Evolutionary conservation across 2,888 invertebrate genomes (phyloP).

Genomic region (Andricus curvator): DNA sequence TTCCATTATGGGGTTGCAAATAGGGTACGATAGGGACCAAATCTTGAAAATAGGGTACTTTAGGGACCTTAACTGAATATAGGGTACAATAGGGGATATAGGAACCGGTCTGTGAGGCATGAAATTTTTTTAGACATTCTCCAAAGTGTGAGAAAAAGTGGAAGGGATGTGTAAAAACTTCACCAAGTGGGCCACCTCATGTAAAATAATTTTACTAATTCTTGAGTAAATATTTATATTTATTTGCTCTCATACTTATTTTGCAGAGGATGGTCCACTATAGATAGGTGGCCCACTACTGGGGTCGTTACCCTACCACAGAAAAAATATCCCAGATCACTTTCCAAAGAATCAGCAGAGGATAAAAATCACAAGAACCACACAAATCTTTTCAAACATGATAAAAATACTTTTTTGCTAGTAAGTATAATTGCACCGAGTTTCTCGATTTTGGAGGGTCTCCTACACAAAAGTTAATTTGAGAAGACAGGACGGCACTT

Average conservation of each 20-base stretch:
- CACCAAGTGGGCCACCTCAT: not conserved
- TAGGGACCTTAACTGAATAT: no score
- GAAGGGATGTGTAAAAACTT: not conserved
- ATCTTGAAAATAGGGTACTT: no score
- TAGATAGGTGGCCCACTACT: no score
- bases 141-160: not conserved
- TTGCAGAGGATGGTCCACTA: no score
- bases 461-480: not conserved
- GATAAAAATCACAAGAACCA: not conserved
- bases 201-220: no score
- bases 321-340: not conserved
- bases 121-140: not conserved
- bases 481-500: slow-evolving; percentile 10
- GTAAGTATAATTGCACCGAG: not conserved
- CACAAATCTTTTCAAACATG: not conserved
- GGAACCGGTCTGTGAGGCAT: no score
- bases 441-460: not conserved
- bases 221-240: no score
- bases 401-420: no score
- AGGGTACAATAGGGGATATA: no score
- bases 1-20: no score
- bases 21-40: no score
- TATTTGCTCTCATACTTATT: no score
- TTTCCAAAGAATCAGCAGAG: not conserved
- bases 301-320: not conserved